Percentiles rank a stretch among this genome's conserved stretches.
Conservation (phyloP, 2,797 vertebrate genomes). For the Heliangelus exortis region DNA sequence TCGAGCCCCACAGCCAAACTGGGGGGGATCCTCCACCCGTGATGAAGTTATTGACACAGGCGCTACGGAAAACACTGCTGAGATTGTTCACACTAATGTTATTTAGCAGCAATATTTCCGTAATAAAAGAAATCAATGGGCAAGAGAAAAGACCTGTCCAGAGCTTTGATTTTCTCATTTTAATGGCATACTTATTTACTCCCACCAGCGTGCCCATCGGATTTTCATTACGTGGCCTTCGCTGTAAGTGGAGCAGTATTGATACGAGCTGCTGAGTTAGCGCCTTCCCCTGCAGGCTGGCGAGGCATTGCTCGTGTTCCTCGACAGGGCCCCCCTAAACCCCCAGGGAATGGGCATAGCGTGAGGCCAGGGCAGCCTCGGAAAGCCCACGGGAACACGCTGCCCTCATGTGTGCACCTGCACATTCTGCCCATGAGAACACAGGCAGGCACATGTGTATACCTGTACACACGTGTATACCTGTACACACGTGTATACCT, state of each 20-base stretch:
- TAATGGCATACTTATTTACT: slow-evolving; percentile 82
- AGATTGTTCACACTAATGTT: slow-evolving; percentile 79
- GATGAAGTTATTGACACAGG: slow-evolving; percentile 65
- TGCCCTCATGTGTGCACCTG: rapidly evolving
- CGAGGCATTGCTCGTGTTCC: neutral
- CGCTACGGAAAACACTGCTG: slow-evolving; percentile 71
- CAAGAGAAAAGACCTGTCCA: slow-evolving; percentile 78
- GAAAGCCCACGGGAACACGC: neutral
- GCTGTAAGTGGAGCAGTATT: slow-evolving; percentile 76
- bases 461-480: too few relatives aligned
- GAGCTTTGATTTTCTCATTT: slow-evolving; percentile 80
- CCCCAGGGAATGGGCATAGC: neutral
- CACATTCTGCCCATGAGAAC: rapidly evolving
- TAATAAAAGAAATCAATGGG: slow-evolving; percentile 79
- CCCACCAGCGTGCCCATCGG: slow-evolving; percentile 72
- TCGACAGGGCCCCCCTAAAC: neutral
- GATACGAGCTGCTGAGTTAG: slow-evolving; percentile 79
- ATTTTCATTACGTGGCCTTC: slow-evolving; percentile 77
- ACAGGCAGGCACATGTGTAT: rapidly evolving
- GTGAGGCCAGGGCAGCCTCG: neutral
- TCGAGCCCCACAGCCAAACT: rapidly evolving
- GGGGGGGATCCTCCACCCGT: neutral
- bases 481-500: too few relatives aligned
- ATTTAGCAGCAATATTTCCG: slow-evolving; percentile 81
- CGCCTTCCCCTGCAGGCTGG: slow-evolving; percentile 20